These are phyloP conservation scores for Pedetes capensis DNA, from an alignment of 2,113 vertebrate genomes.

Conservation along the genomic window DNA sequence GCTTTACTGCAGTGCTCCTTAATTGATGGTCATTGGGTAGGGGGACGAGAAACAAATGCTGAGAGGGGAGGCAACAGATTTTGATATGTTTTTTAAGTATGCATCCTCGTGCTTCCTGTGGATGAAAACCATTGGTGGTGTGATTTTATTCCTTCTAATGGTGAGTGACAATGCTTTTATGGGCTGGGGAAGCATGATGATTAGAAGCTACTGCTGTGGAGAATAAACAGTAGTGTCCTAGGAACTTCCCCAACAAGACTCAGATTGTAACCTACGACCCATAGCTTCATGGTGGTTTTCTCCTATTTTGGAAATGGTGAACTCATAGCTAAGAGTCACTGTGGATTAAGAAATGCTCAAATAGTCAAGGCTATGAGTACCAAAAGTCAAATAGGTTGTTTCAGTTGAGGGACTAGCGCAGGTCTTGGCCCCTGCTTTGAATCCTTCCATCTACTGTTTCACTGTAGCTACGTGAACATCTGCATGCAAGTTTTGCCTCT, in stretches of 20 bases:
- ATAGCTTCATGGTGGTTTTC: slow-evolving; percentile 53
- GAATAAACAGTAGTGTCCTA: slow-evolving; percentile 25
- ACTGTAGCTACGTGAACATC: slow-evolving; percentile 43
- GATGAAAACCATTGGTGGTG: not conserved
- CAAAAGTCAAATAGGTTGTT: slow-evolving; percentile 51
- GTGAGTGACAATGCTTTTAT: not conserved
- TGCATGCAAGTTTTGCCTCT: slow-evolving; percentile 17
- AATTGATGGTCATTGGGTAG: too few species aligned
- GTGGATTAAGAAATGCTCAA: slow-evolving; percentile 61
- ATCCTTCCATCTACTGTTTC: slow-evolving; percentile 55
- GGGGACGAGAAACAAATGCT: not conserved
- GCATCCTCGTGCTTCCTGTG: not conserved
- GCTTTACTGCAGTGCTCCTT: not conserved
- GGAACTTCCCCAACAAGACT: not conserved
- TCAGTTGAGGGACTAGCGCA: slow-evolving; percentile 14
- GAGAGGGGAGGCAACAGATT: not conserved
- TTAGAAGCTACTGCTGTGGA: not conserved
- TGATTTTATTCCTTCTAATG: not conserved
- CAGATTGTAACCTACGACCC: slow-evolving; percentile 45
- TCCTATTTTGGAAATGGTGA: slow-evolving; percentile 61
- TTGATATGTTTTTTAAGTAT: not conserved
- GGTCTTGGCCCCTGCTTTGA: slow-evolving; percentile 41
- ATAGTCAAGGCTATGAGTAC: slow-evolving; percentile 23
- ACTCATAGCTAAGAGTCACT: slow-evolving; percentile 61
- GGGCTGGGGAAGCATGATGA: not conserved